Percentiles rank a stretch among this genome's conserved stretches.
Conservation (phyloP, 2,113 vertebrate genomes). For the Calidris pygmaea region DNA sequence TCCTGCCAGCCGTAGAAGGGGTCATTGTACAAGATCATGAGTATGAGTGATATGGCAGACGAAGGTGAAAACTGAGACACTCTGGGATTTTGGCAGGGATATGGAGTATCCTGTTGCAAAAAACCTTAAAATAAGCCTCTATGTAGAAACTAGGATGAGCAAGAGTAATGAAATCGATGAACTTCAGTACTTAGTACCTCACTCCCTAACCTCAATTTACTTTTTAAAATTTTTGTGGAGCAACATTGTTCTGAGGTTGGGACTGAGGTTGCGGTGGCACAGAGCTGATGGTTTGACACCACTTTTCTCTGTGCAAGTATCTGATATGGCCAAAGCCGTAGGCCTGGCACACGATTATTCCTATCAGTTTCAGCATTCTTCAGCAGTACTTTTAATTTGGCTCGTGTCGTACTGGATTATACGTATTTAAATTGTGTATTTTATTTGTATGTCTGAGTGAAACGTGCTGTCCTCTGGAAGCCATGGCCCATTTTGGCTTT, state of each 20-base stretch:
- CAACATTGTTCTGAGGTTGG: background rate
- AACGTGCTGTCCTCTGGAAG: background rate
- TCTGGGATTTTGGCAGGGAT: background rate
- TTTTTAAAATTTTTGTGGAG: background rate
- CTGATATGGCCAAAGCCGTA: background rate
- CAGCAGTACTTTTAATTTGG: background rate
- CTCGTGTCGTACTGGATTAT: background rate
- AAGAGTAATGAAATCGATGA: background rate
- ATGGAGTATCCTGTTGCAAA: background rate
- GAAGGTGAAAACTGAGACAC: background rate
- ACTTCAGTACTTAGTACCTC: background rate
- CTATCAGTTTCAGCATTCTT: background rate
- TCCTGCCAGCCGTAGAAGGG: background rate
- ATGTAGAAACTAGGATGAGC: background rate
- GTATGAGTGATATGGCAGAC: rapidly evolving
- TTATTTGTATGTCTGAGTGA: background rate
- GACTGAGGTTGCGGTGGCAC: background rate
- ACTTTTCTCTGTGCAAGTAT: background rate
- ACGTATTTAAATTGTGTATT: background rate
- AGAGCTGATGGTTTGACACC: background rate
- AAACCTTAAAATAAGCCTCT: background rate
- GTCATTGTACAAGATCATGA: background rate
- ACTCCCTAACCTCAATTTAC: background rate
- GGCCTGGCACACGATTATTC: background rate
- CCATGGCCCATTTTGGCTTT: background rate